Evolutionary conservation across 1,140 invertebrate species (phyloP).

Genomic region (Drosophila murphyi): DNA sequence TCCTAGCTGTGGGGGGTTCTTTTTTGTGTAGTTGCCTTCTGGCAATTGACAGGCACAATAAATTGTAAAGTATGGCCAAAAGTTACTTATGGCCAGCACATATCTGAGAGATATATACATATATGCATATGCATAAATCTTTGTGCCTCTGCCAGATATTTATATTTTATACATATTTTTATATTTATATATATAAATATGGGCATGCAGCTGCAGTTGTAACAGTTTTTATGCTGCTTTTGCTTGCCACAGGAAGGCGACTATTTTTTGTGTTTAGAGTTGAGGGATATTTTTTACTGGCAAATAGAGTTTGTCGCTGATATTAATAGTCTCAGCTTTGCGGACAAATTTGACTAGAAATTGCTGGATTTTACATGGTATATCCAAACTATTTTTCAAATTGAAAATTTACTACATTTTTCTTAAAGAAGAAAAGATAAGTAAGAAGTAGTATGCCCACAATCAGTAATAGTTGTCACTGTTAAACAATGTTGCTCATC

Average conservation of each 20-base stretch:
- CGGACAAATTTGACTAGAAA: no score
- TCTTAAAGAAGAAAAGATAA: no score
- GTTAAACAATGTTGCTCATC: no score
- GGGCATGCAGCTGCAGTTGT: slow-evolving; percentile 36
- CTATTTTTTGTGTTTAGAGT: background rate
- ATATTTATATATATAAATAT: slow-evolving; percentile 48
- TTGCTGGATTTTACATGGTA: no score
- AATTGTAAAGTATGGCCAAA: slow-evolving; percentile 76
- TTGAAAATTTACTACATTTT: no score
- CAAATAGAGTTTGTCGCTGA: no score
- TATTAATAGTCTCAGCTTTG: no score
- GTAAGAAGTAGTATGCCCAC: no score
- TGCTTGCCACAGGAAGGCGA: slow-evolving; percentile 1
- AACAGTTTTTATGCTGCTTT: slow-evolving; percentile 10
- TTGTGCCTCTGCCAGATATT: slow-evolving; percentile 26
- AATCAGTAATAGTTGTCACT: no score
- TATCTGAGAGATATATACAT: slow-evolving; percentile 14
- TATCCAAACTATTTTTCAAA: no score
- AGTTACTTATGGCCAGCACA: slow-evolving; percentile 41
- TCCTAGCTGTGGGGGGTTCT: background rate
- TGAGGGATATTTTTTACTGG: background rate
- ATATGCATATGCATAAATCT: slow-evolving; percentile 7
- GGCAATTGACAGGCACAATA: slow-evolving; percentile 81
- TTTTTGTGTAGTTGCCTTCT: slow-evolving; percentile 37
- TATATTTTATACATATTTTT: background rate